Percentiles rank a stretch among this genome's conserved stretches.
Evolutionary conservation across 2,113 vertebrate species (phyloP).

Genomic region (Neopipo cinnamomea): DNA sequence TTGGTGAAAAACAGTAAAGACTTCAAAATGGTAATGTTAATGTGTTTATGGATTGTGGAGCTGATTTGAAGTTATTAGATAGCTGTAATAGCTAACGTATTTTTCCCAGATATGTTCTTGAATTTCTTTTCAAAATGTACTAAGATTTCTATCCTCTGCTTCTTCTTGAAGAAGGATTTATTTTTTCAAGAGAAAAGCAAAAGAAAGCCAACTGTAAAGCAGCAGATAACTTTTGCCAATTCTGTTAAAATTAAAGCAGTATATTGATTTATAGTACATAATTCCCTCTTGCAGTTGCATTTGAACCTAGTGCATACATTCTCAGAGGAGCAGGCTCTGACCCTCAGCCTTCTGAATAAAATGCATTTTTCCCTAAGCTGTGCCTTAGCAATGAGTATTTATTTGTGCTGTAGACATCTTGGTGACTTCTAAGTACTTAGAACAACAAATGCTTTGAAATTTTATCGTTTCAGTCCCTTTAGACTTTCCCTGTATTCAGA

Average conservation of each 20-base stretch:
- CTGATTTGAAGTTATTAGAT: conserved; percentile 15
- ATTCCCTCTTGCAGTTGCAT: conserved; percentile 4
- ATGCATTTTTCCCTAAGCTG: neutral
- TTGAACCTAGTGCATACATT: neutral
- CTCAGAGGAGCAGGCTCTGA: neutral
- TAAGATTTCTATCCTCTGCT: neutral
- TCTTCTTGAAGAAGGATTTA: neutral
- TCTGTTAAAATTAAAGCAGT: conserved; percentile 7
- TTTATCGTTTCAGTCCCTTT: neutral
- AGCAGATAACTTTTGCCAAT: conserved; percentile 22
- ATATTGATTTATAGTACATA: neutral
- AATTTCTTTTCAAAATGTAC: neutral
- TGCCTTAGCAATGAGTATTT: neutral
- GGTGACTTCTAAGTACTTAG: neutral
- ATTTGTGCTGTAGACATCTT: neutral
- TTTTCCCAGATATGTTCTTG: neutral
- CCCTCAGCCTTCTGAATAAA: neutral
- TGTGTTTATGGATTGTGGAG: neutral
- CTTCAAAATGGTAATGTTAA: neutral
- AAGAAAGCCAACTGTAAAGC: neutral
- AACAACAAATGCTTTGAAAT: conserved; percentile 24
- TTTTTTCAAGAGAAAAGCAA: conserved; percentile 31
- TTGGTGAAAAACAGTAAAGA: conserved; percentile 10
- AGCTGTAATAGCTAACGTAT: neutral
- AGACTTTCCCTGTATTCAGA: neutral